Evolutionary conservation across 2,797 vertebrate species (phyloP).

Genomic region (Tangara arthus): DNA sequence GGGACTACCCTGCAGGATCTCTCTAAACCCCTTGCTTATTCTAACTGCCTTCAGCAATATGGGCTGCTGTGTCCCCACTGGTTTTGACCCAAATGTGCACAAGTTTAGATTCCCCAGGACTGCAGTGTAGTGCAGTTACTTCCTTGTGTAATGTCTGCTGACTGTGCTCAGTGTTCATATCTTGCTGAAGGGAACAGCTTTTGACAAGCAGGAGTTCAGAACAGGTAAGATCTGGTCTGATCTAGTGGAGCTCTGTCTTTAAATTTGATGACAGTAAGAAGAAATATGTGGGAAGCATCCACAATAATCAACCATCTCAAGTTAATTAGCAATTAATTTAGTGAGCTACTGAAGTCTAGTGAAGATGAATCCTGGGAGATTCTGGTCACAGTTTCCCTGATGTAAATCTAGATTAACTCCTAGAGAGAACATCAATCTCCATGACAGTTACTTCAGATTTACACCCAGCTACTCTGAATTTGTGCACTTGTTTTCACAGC

Average conservation of each 20-base stretch:
- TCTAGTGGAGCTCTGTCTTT: not conserved
- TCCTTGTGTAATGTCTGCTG: not conserved
- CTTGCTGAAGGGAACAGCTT: not conserved
- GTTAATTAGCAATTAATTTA: constrained; percentile 63
- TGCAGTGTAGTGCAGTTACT: not conserved
- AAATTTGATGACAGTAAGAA: constrained; percentile 2
- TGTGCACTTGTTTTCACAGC: constrained; percentile 52
- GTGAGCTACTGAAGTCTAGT: constrained; percentile 28
- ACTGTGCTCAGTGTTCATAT: not conserved
- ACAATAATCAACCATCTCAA: constrained; percentile 26
- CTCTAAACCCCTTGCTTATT: not conserved
- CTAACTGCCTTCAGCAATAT: not conserved
- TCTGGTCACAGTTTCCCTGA: constrained; percentile 35
- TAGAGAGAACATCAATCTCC: constrained; percentile 42
- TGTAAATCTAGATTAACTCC: constrained; percentile 49
- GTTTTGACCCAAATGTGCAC: not conserved
- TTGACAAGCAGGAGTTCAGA: not conserved
- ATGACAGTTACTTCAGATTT: constrained; percentile 52
- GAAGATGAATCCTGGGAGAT: constrained; percentile 45
- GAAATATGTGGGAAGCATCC: constrained; percentile 29
- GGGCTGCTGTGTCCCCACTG: not conserved
- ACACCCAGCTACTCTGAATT: constrained; percentile 45
- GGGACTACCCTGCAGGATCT: not conserved
- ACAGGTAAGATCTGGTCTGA: not conserved
- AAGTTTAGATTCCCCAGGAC: not conserved